Percentiles rank a stretch among this genome's conserved stretches.
These are phyloP conservation scores for Nebria brevicollis DNA, from an alignment of 2,888 invertebrate species.

Conservation along the genomic window DNA sequence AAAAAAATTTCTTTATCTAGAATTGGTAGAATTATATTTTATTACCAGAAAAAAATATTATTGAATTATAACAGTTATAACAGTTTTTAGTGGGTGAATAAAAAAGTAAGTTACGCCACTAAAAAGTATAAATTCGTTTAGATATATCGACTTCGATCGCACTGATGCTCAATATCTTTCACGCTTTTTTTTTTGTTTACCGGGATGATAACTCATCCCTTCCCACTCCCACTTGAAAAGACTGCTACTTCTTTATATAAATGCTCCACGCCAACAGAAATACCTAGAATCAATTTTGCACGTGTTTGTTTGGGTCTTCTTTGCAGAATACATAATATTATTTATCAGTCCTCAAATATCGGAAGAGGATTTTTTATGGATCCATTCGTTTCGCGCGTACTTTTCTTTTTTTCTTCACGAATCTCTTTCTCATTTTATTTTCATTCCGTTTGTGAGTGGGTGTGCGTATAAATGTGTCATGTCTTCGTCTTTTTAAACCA, in stretches of 20 bases:
- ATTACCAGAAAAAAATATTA: too few relatives aligned
- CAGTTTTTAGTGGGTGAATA: too few relatives aligned
- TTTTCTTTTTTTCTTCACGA: not conserved
- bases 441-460: slow-evolving; percentile 22
- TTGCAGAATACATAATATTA: slow-evolving; percentile 45
- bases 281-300: slow-evolving; percentile 46
- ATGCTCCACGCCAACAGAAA: slow-evolving; percentile 31
- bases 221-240: slow-evolving; percentile 5
- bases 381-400: slow-evolving; percentile 23
- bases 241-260: slow-evolving; percentile 23
- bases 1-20: too few relatives aligned
- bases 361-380: slow-evolving; percentile 44
- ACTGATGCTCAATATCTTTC: slow-evolving; percentile 22
- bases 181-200: slow-evolving; percentile 33
- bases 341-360: slow-evolving; percentile 46
- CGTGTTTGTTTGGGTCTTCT: slow-evolving; percentile 40
- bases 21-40: too few relatives aligned
- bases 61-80: too few relatives aligned
- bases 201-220: not conserved
- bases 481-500: slow-evolving; percentile 41
- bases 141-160: slow-evolving; percentile 32
- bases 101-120: too few relatives aligned
- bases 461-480: slow-evolving; percentile 36
- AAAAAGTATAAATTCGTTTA: not conserved
- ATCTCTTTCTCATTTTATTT: slow-evolving; percentile 17